Evolutionary conservation across 1,140 invertebrate species (phyloP).

Genomic region (Atta cephalotes): DNA sequence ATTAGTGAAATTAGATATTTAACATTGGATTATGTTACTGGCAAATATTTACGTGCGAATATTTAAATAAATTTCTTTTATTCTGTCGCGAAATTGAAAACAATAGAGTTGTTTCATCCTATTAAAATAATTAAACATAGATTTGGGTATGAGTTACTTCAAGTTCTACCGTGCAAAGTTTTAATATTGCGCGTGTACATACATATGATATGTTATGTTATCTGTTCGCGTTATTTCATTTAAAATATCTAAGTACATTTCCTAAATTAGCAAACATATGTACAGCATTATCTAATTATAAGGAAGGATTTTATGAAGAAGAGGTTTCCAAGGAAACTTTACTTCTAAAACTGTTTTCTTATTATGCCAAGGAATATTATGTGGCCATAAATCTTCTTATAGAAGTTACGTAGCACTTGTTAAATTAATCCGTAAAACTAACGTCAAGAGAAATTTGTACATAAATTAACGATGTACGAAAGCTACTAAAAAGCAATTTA

Average conservation of each 20-base stretch:
- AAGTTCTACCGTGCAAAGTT: neutral
- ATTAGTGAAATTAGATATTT: conserved; percentile 39
- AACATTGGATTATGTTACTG: neutral
- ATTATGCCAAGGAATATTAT: conserved; percentile 65
- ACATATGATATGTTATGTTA: neutral
- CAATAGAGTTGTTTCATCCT: neutral
- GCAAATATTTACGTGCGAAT: neutral
- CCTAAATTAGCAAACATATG: conserved; percentile 7
- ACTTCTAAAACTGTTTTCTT: conserved; percentile 61
- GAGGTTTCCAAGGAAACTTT: conserved; percentile 63
- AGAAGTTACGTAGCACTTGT: conserved; percentile 45
- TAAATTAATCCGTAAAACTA: conserved; percentile 68
- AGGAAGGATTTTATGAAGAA: conserved; percentile 15
- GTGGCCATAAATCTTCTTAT: conserved; percentile 64
- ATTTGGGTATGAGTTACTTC: neutral
- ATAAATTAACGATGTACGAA: neutral
- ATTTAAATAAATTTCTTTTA: conserved; percentile 37
- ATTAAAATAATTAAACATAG: conserved; percentile 49
- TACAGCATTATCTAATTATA: conserved; percentile 1
- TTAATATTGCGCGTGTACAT: neutral
- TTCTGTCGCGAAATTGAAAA: neutral
- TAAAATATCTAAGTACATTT: conserved; percentile 8
- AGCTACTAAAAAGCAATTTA: conserved; percentile 14
- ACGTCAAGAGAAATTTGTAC: conserved; percentile 62
- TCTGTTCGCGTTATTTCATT: neutral